Evolutionary conservation across 2,797 vertebrate species (phyloP).

Genomic region (Anguilla marmorata): DNA sequence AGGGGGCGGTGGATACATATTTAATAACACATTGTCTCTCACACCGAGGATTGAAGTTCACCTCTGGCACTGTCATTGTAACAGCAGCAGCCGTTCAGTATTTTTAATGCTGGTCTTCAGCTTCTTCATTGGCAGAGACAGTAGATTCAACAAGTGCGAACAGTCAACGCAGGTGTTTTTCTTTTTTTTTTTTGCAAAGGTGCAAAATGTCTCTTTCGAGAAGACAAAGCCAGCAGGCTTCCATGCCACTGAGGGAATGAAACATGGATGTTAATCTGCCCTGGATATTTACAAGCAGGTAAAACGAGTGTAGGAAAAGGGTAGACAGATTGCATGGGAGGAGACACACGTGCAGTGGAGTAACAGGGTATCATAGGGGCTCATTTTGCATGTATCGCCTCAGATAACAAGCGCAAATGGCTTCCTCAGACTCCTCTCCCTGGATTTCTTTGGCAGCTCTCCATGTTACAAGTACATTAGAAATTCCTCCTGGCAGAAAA

Average conservation of each 20-base stretch:
- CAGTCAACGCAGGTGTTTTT: no score
- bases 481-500: neutral
- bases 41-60: neutral
- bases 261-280: neutral
- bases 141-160: neutral
- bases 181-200: no score
- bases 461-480: neutral
- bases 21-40: neutral
- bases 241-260: neutral
- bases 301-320: neutral
- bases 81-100: neutral
- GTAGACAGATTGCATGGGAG: neutral
- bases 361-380: neutral
- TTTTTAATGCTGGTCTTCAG: neutral
- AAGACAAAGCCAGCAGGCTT: no score
- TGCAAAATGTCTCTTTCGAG: no score
- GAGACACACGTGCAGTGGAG: neutral
- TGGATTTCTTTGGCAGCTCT: neutral
- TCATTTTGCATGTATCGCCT: neutral
- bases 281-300: neutral
- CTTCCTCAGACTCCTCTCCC: neutral
- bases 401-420: slow-evolving; percentile 9
- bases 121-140: neutral
- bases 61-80: neutral
- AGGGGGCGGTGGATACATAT: neutral